Evolutionary conservation across 2,888 invertebrate genomes (phyloP), one percentile per base, ranked within the genome.

Genomic region (Bimastos eiseni): DNA sequence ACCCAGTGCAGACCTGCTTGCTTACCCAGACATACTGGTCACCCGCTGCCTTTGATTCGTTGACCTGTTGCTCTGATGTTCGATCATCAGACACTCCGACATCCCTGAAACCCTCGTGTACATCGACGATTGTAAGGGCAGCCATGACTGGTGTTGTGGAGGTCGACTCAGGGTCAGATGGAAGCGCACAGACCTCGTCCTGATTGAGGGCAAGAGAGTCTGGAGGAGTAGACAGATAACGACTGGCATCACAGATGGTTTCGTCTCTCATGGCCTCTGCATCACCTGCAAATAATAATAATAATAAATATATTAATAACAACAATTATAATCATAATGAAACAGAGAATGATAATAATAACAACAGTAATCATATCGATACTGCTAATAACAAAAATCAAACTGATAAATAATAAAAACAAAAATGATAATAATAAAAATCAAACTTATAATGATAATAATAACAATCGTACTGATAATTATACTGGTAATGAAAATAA

Each of bases 141-240:
- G 91, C 92, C 86, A 92, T 93, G 8, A 94, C 94, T 36, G 95
- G 95, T 11, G 94, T 95, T 0, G 95, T 94, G 34, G 94, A 94
- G 30, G 94, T 93, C 34, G 93, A 93, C 34, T 37, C 84, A 13
- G 89, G 36, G 33, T 89, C 37, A 8, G 90, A 90, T 30, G 33
- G 6, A 21, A 37, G 37, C 30, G 30, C 86, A 33, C 34, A 4
- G 17, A 8, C 86, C 5, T 34, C n/a, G n/a, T n/a, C 86, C 24
- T 33, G 37, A 55, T 37, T 37, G 55, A 89, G 89, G 34, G 89
- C 33, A 24, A 90, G 83, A 21, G 83, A 38, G 83, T 84, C 70
- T 37, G 90, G 90, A 38, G 90, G 83, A 24, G 55, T 30, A 13
- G 83, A 41, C 30, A 6, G 36, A 30, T 33, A 70, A 24, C 37